Percentiles rank a stretch among this genome's conserved stretches.
phyloP scores from a whole-genome alignment of 2,113 vertebrate species.

The Laterallus jamaicensis region DNA sequence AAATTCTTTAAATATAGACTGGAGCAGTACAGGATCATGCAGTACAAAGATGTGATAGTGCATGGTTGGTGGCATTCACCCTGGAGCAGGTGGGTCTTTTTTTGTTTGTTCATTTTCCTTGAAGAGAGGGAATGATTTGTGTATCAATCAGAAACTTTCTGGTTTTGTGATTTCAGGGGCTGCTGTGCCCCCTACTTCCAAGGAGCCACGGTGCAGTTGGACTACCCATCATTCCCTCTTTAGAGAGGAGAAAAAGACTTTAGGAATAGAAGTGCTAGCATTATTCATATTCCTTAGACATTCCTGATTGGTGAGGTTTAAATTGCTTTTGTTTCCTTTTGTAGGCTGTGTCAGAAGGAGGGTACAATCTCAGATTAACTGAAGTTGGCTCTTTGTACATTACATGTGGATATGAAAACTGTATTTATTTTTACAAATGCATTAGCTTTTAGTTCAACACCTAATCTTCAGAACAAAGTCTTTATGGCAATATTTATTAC shows the following conservation, averaged over 20 bases:
- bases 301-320: background rate
- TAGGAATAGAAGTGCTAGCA: background rate
- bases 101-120: background rate
- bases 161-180: slow-evolving; percentile 15
- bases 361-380: background rate
- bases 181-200: slow-evolving; percentile 11
- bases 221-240: background rate
- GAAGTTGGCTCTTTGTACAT: background rate
- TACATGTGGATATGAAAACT: background rate
- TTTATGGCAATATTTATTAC: background rate
- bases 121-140: background rate
- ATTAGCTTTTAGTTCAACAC: background rate
- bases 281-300: background rate
- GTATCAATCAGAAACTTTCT: background rate
- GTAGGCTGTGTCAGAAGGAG: background rate
- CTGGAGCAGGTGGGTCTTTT: slow-evolving; percentile 59
- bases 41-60: slow-evolving; percentile 50
- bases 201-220: background rate
- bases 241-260: background rate
- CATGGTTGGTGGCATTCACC: slow-evolving; percentile 37
- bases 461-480: background rate
- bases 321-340: slow-evolving; percentile 9
- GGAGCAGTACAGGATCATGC: slow-evolving; percentile 17
- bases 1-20: background rate
- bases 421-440: background rate